Base-by-base conservation (phyloP, 2,888 invertebrate genomes). In the Brachyopa scutellaris region DNA sequence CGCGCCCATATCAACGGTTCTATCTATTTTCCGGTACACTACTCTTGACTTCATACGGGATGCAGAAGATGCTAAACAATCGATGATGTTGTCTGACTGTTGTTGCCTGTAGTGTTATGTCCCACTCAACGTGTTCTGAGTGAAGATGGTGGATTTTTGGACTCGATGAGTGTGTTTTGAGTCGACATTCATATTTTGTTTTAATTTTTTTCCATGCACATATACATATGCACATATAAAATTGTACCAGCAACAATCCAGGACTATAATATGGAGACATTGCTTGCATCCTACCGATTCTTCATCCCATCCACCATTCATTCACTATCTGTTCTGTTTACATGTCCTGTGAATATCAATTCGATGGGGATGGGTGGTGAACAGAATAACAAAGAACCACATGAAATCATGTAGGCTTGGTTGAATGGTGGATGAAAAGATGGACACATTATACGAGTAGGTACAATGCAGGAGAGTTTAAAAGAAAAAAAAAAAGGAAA, bases 261-360 rank as follows among this genome's bases (percentile, higher is more conserved):
- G 57, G 57, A 66, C 15, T 33, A 49, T 8, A 7, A 19, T 36
- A 3, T 47, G 23, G 8, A 53, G 11, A 13, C 15, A 67, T 70
- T 23, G 61, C 53, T 15, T 55, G 21, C 33, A 53, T 57, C 26
- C 49, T 59, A 33, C 59, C 59, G 33, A 61, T 36, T 42, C 36
- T 7, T 38, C 36, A 61, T 53, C 61, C 61, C 59, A 13, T 7
- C 26, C 59, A 40, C 72, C 64, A 79, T 73, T 70, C 73, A 73
- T 64, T 73, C 57, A 47, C 59, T 78, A 69, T 80, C 64, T 57
- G 57, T 76, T 69, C 73, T 79, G 79, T 80, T 80, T 80, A 70
- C 76, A 76, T 80, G 76, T 76, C 80, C 76, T 69, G 57, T 40
- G 76, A 76, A 80, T 80, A 80, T 64, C 62, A 80, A 80, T 69